Evolutionary conservation across 2,797 vertebrate species (phyloP), one percentile per base, ranked within the genome.

Genomic region (Notolepis coatsorum): DNA sequence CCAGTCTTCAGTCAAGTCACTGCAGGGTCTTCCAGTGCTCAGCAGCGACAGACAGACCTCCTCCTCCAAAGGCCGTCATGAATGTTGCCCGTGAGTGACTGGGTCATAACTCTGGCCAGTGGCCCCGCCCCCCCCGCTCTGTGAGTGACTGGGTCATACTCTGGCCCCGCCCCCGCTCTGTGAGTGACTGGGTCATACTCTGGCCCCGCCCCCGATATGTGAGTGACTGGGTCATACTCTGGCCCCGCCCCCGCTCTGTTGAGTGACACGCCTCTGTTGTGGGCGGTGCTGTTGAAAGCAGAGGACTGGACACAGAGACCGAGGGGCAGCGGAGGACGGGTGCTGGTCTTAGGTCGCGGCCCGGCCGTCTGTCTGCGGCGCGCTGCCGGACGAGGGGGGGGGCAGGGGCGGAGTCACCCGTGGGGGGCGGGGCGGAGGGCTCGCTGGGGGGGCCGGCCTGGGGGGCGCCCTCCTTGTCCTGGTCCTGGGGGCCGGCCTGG

Each of bases 261-360:
- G 7, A n/a, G 1, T 31, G 5, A 2, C 31, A 35, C 7, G 41
- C 13, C 30, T 35, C 28, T 39, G 3, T 54, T 21, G 42, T 56
- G 20, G 30, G 10, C 6, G 48, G 24, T 30, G 23, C 23, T 49
- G 20, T 21, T 61, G 18, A 47, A 38, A 59, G 13, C 30, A 52
- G 43, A 56, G 7, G 38, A 37, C 46, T 61, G 55, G 35, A 58
- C 51, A 59, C 43, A 69, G 45, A 55, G 52, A 68, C 56, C 23
- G 31, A 37, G n/a, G 57, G 57, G 46, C 31, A 41, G 57, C 13
- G 15, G 43, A 39, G 9, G 45, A 38, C 0, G 9, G 30, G 18
- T 27, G 21, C 4, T 28, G 46, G 63, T 52, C 63, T 90, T 92
- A 91, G 84, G 88, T 92, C 41, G 70, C 38, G 7, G 71, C 56